Base-by-base conservation (phyloP, 2,797 vertebrate genomes). In the Leucoraja ocellata region DNA sequence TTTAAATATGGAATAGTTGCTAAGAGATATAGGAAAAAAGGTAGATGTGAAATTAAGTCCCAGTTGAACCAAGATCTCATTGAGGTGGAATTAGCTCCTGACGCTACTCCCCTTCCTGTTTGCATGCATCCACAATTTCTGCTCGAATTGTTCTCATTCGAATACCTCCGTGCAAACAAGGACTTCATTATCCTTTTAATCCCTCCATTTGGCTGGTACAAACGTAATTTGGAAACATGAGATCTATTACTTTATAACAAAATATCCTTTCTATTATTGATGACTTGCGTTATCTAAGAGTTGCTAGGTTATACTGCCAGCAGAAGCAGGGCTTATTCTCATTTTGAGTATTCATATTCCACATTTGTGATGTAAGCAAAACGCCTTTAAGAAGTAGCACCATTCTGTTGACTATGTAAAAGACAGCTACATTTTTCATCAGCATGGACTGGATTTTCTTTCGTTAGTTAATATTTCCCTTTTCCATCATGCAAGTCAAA, bases 221-320 rank as follows among this genome's bases (percentile, higher is more conserved):
- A 5, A 88, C 32, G n/a, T 68, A 32, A 65, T 21, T 68, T 88
- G 63, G 84, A 88, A 68, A 36, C n/a, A 7, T 23, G 61, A 88
- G 84, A n/a, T 21, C n/a, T 21, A 16, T 16, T 65, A 7, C n/a
- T 32, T 63, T 88, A 32, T 65, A 61, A 84, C 54, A 84, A 58
- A 84, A 61, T 23, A 61, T 84, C 54, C 9, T 84, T 84, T 84
- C 13, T 61, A 88, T 88, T 88, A 68, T 88, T 88, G 61, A 88
- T 21, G 1, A 88, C n/a, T 88, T 13, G n/a, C 54, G 28, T 25
- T 58, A 54, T 61, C 80, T 58, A 25, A 65, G 63, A 68, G 8
- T 68, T 36, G 63, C 63, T 32, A 18, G n/a, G 16, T 88, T 65
- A 65, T n/a, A 68, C 63, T 68, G 84, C 63, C 21, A 88, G 14